phyloP scores from a whole-genome alignment of 2,797 vertebrate species.

The Myripristis jacobus region DNA sequence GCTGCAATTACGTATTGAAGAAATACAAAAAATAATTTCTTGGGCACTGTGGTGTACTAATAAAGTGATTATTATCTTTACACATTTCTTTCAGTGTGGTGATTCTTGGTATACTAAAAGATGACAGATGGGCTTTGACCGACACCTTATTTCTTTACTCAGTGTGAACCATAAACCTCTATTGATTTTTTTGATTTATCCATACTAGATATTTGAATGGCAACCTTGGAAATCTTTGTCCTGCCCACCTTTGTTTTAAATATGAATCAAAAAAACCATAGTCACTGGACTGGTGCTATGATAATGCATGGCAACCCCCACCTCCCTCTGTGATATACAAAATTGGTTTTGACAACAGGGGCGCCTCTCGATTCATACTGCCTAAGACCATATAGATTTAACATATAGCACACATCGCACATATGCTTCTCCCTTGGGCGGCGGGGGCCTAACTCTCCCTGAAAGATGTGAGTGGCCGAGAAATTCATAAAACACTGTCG shows the following conservation, averaged over 20 bases:
- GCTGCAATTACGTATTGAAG: background rate
- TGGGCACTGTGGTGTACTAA: background rate
- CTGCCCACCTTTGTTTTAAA: slow-evolving; percentile 68
- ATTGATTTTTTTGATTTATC: slow-evolving; percentile 33
- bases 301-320: slow-evolving; percentile 75
- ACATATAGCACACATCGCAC: slow-evolving; percentile 70
- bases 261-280: slow-evolving; percentile 71
- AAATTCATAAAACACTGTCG: slow-evolving; percentile 76
- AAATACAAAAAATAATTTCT: background rate
- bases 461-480: slow-evolving; percentile 75
- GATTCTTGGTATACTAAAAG: background rate
- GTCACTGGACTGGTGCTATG: slow-evolving; percentile 79
- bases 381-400: slow-evolving; percentile 69
- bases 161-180: slow-evolving; percentile 22
- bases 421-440: slow-evolving; percentile 31
- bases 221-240: slow-evolving; percentile 57
- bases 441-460: slow-evolving; percentile 57
- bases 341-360: slow-evolving; percentile 80
- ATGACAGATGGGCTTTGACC: slow-evolving; percentile 8
- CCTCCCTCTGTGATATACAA: slow-evolving; percentile 72
- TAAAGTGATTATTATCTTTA: background rate
- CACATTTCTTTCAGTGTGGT: background rate
- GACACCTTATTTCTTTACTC: slow-evolving; percentile 3
- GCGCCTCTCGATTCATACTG: slow-evolving; percentile 66
- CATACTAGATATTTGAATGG: slow-evolving; percentile 41